These are phyloP conservation scores for Cavia porcellus DNA, from an alignment of 2,113 vertebrate species.

Conservation along the genomic window DNA sequence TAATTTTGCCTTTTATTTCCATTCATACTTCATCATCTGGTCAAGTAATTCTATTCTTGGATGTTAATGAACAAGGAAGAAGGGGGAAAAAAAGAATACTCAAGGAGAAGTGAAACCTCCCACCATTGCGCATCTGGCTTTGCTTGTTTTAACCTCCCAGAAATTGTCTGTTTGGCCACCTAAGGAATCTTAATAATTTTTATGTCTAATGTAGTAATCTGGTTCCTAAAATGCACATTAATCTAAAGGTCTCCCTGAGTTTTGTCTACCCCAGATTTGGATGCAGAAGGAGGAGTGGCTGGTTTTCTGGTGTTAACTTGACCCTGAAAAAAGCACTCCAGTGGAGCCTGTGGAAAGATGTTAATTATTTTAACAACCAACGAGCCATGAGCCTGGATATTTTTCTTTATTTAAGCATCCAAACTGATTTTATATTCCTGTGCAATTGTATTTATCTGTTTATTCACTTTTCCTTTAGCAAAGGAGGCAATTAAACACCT, in stretches of 20 bases:
- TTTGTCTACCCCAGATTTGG: not conserved
- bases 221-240: not conserved
- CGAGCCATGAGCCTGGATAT: not conserved
- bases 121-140: not conserved
- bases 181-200: not conserved
- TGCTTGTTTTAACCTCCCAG: not conserved
- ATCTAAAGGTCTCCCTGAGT: not conserved
- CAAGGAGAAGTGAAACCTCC: not conserved
- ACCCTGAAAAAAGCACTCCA: not conserved
- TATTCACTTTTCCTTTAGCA: conserved; percentile 35
- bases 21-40: not conserved
- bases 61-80: not conserved
- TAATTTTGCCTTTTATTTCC: not conserved
- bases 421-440: not conserved
- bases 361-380: not conserved
- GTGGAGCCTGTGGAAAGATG: not conserved
- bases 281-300: not conserved
- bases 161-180: not conserved
- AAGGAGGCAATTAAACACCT: not conserved
- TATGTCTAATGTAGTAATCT: not conserved
- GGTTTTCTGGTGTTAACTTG: conserved; percentile 33
- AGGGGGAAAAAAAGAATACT: not conserved
- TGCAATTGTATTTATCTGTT: conserved; percentile 50
- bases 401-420: conserved; percentile 52
- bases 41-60: not conserved